Evolutionary conservation across 2,113 vertebrate species (phyloP), one percentile per base, ranked within the genome.

Genomic region (Odontophorus gujanensis): DNA sequence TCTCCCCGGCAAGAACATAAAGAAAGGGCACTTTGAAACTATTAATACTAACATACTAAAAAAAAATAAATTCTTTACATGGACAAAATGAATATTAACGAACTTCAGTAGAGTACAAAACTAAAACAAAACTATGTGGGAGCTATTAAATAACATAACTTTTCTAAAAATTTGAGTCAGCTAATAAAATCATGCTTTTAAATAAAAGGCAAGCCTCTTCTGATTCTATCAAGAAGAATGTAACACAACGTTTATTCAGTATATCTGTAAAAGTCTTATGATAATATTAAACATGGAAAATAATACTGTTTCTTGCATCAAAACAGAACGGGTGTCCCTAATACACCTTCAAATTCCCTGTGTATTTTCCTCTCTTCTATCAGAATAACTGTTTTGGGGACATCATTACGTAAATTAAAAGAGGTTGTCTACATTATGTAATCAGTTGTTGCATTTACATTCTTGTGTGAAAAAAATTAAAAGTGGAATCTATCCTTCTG

Each of bases 1-100:
- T 82, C 89, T 92, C 69, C 85, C 92, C 95, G 97, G 96, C 72
- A 97, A 97, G 86, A 96, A 79, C 87, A 90, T 87, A 50, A 72
- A 92, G 87, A 92, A 97, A 98, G 95, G 97, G 97, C 97, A 96
- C 96, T 97, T 96, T 93, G 92, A 97, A 97, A 94, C 73, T 93
- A 95, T 94, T 97, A 97, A 95, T 93, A 95, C 71, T 96, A 96
- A 96, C 21, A 81, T 25, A 89, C 87, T 42, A 58, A 68, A 86
- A 80, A 84, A 65, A 30, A 48, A 65, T 84, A 93, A 42, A 17
- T 53, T 94, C 30, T 90, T 94, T 94, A 91, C 81, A 69, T 76
- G 68, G 88, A 85, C 71, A 69, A 82, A 93, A 88, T 89, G 92
- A 86, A 58, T 26, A 79, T 71, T 90, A 47, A 72, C 92, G 69